phyloP scores from a whole-genome alignment of 2,797 vertebrate genomes.

The Erithacus rubecula region DNA sequence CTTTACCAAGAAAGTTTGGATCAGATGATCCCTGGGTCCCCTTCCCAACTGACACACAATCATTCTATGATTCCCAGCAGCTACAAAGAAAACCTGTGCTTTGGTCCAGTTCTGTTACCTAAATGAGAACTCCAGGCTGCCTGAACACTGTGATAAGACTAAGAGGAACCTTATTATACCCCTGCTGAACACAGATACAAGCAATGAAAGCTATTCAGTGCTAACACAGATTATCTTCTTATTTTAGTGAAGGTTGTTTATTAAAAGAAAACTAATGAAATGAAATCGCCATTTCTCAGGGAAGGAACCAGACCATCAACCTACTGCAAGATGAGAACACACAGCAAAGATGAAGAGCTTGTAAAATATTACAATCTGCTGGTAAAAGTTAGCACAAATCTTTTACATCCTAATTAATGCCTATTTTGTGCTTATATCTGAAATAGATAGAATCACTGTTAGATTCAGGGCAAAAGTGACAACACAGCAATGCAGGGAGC shows the following conservation, averaged over 20 bases:
- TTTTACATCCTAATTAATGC: not conserved
- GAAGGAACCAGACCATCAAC: not conserved
- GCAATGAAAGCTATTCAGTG: not conserved
- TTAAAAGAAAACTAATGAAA: not conserved
- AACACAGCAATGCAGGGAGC: not conserved
- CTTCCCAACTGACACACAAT: not conserved
- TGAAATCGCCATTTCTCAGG: not conserved
- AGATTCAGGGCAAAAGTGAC: not conserved
- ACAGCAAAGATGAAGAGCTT: not conserved
- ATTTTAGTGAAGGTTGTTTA: not conserved
- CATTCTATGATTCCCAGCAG: not conserved
- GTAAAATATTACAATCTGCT: not conserved
- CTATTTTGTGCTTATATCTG: not conserved
- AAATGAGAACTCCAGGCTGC: not conserved
- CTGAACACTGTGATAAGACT: accelerated
- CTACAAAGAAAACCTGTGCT: not conserved
- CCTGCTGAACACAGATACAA: not conserved
- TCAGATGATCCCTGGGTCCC: not conserved
- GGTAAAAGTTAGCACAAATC: not conserved
- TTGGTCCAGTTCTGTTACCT: not conserved
- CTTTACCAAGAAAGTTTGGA: not conserved
- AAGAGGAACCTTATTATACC: not conserved
- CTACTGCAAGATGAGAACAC: not conserved
- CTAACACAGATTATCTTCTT: not conserved
- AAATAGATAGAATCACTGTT: not conserved